A percentile compares a stretch with the other conserved stretches of the same genome.
These are phyloP conservation scores for Cylloceria caligata DNA, from an alignment of 2,888 invertebrate species.

Conservation along the genomic window DNA sequence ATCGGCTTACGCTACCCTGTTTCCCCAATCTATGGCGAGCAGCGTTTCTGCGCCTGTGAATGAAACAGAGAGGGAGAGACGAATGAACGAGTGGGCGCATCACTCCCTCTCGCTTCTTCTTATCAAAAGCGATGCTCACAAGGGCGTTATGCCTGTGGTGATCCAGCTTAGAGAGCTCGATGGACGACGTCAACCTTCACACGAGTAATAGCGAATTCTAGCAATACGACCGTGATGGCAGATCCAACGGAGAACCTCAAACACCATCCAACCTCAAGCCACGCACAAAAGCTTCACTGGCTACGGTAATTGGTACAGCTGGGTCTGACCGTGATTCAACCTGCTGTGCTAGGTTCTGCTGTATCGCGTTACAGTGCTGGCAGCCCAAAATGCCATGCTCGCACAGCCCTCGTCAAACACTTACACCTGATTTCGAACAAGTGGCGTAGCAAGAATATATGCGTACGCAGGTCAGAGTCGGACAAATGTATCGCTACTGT, in stretches of 20 bases:
- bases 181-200: constrained; percentile 5
- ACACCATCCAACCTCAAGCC: constrained; percentile 8
- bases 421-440: not conserved
- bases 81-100: not conserved
- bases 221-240: constrained; percentile 25
- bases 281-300: constrained; percentile 11
- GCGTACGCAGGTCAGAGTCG: not conserved
- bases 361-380: not conserved
- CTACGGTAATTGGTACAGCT: constrained; percentile 52
- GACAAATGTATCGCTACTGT: too few relatives aligned
- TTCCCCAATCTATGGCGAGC: not conserved
- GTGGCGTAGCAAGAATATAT: not conserved
- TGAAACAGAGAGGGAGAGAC: not conserved
- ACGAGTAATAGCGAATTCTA: not conserved
- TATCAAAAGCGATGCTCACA: not conserved
- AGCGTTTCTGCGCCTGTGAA: not conserved
- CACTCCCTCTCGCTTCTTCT: not conserved
- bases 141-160: not conserved
- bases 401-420: not conserved
- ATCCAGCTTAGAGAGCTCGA: not conserved
- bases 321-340: constrained; percentile 36
- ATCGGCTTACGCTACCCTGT: not conserved
- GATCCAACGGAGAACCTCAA: constrained; percentile 10
- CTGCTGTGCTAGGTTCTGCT: constrained; percentile 32
- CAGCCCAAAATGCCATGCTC: not conserved